Evolutionary conservation across 2,113 vertebrate genomes (phyloP).

Genomic region (Lichenostomus cassidix): DNA sequence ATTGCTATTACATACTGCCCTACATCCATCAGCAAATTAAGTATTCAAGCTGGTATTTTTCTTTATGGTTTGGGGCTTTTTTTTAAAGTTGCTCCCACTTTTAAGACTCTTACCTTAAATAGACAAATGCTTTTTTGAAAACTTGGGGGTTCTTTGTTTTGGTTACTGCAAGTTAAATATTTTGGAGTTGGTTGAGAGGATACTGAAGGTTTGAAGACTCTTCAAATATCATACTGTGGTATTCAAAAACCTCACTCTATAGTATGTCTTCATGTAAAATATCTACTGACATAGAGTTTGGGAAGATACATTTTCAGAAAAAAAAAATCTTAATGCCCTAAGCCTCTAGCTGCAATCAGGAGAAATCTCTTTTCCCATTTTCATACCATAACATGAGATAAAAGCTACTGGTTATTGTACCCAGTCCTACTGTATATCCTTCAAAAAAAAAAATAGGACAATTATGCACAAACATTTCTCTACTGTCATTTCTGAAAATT

Average conservation of each 20-base stretch:
- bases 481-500: slow-evolving; percentile 28
- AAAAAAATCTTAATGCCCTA: not conserved
- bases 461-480: not conserved
- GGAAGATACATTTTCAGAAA: not conserved
- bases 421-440: not conserved
- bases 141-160: not conserved
- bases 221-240: not conserved
- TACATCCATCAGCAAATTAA: not conserved
- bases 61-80: not conserved
- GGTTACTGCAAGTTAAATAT: not conserved
- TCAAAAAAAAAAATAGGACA: slow-evolving; percentile 25
- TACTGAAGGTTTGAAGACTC: not conserved
- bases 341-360: not conserved
- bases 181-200: not conserved
- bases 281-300: not conserved
- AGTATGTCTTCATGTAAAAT: not conserved
- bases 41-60: not conserved
- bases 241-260: not conserved
- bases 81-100: not conserved
- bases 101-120: not conserved
- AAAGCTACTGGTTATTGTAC: not conserved
- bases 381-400: not conserved
- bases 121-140: not conserved
- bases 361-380: not conserved
- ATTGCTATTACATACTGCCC: not conserved